These are phyloP conservation scores for Harpagus bidentatus DNA, from an alignment of 2,113 vertebrate species.

Conservation along the genomic window DNA sequence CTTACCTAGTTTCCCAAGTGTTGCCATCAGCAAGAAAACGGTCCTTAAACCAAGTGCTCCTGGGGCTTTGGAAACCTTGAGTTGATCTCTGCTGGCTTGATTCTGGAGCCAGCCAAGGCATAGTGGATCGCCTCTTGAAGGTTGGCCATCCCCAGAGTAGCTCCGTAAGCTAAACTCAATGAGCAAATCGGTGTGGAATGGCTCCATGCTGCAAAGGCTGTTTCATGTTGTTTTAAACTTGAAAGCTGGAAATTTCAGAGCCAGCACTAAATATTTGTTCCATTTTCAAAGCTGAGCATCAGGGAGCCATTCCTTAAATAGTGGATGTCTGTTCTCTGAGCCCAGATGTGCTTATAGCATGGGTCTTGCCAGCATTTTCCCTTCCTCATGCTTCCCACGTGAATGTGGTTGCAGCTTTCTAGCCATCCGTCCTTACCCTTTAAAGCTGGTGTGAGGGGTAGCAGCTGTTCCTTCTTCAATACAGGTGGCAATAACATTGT, in stretches of 20 bases:
- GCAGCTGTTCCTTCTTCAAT: background rate
- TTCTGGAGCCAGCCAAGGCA: rapidly evolving
- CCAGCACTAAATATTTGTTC: constrained; percentile 6
- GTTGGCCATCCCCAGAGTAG: background rate
- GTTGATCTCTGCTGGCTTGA: background rate
- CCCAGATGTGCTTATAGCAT: background rate
- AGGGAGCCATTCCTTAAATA: constrained; percentile 14
- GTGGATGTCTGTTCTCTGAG: background rate
- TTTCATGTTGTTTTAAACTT: background rate
- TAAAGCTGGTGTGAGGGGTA: background rate
- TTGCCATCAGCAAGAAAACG: background rate
- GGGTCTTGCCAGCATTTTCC: background rate
- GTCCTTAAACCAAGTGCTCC: background rate
- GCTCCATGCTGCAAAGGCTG: background rate
- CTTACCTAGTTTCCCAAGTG: background rate
- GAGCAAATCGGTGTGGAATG: background rate
- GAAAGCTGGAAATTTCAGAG: background rate
- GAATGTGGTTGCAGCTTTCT: background rate
- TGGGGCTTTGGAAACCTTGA: background rate
- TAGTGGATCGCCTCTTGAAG: background rate
- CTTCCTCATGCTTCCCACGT: background rate
- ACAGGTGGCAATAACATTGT: background rate
- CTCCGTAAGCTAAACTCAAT: background rate
- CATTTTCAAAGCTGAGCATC: constrained; percentile 1
- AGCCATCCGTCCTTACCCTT: background rate